Conservation (phyloP, 2,888 invertebrate genomes). For the Drosophila mayaguana region DNA sequence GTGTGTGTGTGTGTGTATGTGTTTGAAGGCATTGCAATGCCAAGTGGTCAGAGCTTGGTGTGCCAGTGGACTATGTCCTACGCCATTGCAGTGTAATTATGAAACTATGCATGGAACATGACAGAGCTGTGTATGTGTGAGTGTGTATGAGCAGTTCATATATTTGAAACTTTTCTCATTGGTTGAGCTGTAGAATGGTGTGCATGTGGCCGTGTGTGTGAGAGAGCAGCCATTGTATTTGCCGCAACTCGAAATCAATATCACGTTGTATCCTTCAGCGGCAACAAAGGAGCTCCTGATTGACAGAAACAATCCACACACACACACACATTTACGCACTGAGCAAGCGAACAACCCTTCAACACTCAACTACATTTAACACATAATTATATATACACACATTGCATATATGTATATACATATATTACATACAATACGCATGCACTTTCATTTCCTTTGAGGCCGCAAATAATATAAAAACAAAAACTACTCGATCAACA, state of each 20-base stretch:
- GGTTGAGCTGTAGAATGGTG: constrained; percentile 48
- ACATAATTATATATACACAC: constrained; percentile 8
- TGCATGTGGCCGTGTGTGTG: constrained; percentile 4
- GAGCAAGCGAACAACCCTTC: constrained; percentile 69
- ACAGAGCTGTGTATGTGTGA: constrained; percentile 6
- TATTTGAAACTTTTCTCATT: constrained; percentile 77
- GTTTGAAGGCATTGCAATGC: constrained; percentile 44
- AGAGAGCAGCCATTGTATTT: constrained; percentile 57
- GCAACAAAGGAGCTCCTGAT: constrained; percentile 79
- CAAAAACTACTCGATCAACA: constrained; percentile 73
- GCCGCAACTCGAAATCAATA: constrained; percentile 75
- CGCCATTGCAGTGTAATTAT: constrained; percentile 75
- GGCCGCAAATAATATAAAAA: constrained; percentile 44
- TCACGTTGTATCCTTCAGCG: constrained; percentile 78
- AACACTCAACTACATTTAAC: constrained; percentile 78
- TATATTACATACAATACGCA: constrained; percentile 42
- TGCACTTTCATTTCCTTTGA: constrained; percentile 67
- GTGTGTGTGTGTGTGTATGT: constrained; percentile 16
- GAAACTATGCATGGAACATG: constrained; percentile 63
- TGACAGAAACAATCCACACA: constrained; percentile 78
- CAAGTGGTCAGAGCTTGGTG: constrained; percentile 55
- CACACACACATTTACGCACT: constrained; percentile 13
- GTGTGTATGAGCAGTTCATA: constrained; percentile 26
- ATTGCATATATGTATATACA: background rate
- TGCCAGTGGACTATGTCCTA: constrained; percentile 30